A percentile compares a stretch with the other conserved stretches of the same genome.
Conservation (phyloP, 2,113 vertebrate genomes). For the Chloropsis cyanopogon region DNA sequence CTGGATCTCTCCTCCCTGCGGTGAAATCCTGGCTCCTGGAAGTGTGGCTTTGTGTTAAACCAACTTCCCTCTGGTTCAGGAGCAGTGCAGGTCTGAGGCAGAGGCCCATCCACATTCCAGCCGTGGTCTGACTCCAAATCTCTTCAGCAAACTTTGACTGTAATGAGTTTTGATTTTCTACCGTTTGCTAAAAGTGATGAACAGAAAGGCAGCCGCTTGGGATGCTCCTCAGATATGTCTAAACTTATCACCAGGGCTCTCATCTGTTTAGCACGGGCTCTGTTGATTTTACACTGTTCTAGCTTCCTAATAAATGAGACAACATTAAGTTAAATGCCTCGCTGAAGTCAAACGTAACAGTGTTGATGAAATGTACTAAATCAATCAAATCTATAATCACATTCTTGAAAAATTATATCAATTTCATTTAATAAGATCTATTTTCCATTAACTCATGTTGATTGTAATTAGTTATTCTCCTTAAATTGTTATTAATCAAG, state of each 20-base stretch:
- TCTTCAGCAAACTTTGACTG: not conserved
- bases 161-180: slow-evolving; percentile 7
- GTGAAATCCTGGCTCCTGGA: not conserved
- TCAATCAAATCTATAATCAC: slow-evolving; percentile 67
- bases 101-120: not conserved
- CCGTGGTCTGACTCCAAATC: not conserved
- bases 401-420: slow-evolving; percentile 65
- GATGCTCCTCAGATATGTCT: not conserved
- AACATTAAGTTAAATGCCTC: slow-evolving; percentile 48
- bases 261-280: not conserved
- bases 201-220: not conserved
- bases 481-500: slow-evolving; percentile 69
- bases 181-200: not conserved
- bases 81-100: not conserved
- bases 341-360: slow-evolving; percentile 45
- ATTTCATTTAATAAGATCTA: slow-evolving; percentile 65
- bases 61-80: fast-evolving
- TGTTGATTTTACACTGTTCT: slow-evolving; percentile 61
- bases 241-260: not conserved
- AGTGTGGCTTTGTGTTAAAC: not conserved
- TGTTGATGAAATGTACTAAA: slow-evolving; percentile 66
- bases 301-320: slow-evolving; percentile 51
- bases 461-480: slow-evolving; percentile 67
- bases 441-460: slow-evolving; percentile 64
- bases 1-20: not conserved